Evolutionary conservation across 2,113 vertebrate species (phyloP).

Genomic region (Salvator merianae): DNA sequence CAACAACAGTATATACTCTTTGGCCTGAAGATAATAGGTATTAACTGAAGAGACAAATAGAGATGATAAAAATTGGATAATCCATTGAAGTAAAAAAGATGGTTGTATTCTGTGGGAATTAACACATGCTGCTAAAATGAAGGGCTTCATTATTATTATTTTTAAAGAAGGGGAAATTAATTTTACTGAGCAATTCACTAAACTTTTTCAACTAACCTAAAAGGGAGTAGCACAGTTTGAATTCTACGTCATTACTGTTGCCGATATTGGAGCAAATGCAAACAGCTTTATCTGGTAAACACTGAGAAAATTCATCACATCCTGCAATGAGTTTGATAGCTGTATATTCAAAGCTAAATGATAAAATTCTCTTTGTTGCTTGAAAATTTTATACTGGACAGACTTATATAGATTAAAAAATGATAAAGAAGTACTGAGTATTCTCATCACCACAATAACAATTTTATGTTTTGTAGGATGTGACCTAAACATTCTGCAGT

Average conservation of each 20-base stretch:
- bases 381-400: neutral
- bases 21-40: neutral
- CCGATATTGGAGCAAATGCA: neutral
- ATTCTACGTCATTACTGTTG: neutral
- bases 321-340: neutral
- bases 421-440: neutral
- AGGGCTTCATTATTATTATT: neutral
- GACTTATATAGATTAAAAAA: neutral
- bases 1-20: neutral
- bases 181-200: neutral
- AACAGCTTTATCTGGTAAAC: neutral
- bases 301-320: constrained; percentile 1
- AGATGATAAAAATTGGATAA: neutral
- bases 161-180: neutral
- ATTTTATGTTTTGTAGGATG: neutral
- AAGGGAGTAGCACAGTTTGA: neutral
- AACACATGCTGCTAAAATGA: neutral
- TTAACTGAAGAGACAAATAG: neutral
- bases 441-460: neutral
- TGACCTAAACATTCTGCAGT: neutral
- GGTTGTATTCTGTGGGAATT: neutral
- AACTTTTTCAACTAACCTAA: constrained; percentile 6
- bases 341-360: neutral
- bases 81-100: neutral
- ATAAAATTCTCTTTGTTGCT: neutral